These are phyloP conservation scores for Adelognathus sp. DNA, from an alignment of 2,888 invertebrate species.

Conservation along the genomic window DNA sequence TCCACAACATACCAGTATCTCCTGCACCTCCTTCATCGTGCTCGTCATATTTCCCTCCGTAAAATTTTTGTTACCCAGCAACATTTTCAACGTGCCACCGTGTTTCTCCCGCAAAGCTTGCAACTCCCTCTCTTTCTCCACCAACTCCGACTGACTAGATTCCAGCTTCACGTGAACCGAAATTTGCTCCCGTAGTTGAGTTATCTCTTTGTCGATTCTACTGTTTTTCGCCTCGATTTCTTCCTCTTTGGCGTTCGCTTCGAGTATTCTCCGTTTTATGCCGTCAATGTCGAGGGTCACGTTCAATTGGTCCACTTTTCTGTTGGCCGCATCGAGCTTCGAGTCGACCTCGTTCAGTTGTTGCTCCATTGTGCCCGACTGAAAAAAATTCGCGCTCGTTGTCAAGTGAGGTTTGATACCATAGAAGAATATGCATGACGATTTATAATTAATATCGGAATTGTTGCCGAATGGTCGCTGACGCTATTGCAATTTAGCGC, in stretches of 20 bases:
- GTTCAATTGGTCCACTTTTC: conserved; percentile 65
- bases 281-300: conserved; percentile 82
- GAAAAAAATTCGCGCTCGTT: too few relatives aligned
- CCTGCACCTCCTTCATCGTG: conserved; percentile 83
- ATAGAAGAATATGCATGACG: too few relatives aligned
- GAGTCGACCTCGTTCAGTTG: conserved; percentile 80
- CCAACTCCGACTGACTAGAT: conserved; percentile 82
- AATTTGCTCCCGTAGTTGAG: conserved; percentile 84
- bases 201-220: conserved; percentile 85
- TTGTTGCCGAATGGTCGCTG: too few relatives aligned
- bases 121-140: conserved; percentile 84
- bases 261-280: conserved; percentile 84
- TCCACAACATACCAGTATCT: conserved; percentile 80
- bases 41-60: conserved; percentile 85
- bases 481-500: too few relatives aligned
- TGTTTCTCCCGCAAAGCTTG: conserved; percentile 87
- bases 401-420: too few relatives aligned
- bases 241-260: conserved; percentile 83
- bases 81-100: conserved; percentile 84
- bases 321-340: conserved; percentile 68
- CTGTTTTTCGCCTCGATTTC: conserved; percentile 84
- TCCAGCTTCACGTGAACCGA: conserved; percentile 85
- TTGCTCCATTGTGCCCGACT: conserved; percentile 80
- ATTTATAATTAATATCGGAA: too few relatives aligned
- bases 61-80: conserved; percentile 84